Evolutionary conservation across 2,888 invertebrate genomes (phyloP), one percentile per base, ranked within the genome.

Genomic region (Neoaliturus tenellus): DNA sequence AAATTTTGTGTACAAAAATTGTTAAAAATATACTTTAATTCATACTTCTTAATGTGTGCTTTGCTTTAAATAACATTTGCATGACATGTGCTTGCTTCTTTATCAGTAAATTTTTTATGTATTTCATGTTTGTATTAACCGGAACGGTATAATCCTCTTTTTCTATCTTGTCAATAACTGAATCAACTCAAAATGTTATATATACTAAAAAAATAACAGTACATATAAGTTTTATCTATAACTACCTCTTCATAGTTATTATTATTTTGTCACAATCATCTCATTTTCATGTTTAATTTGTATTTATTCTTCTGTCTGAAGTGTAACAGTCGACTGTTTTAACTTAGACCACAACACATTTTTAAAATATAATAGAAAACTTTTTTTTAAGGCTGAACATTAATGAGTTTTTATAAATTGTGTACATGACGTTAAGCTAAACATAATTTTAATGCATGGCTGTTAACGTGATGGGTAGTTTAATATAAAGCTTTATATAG

Each of bases 141-240:
- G 78, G 78, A 78, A 78, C 78, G 78, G 78, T 78, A 55, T 78
- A 51, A 51, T 55, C 78, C 55, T 78, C 20, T 62, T 28, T n/a
- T n/a, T n/a, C n/a, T n/a, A n/a, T n/a, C n/a, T n/a, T n/a, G n/a
- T n/a, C n/a, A n/a, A n/a, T n/a, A n/a, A n/a, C n/a, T n/a, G n/a
- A n/a, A n/a, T n/a, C n/a, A n/a, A n/a, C n/a, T n/a, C n/a, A n/a
- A n/a, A n/a, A n/a, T n/a, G n/a, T n/a, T n/a, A n/a, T n/a, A n/a
- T n/a, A n/a, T n/a, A n/a, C n/a, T n/a, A n/a, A n/a, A n/a, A n/a
- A n/a, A n/a, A n/a, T n/a, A n/a, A n/a, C n/a, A n/a, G n/a, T 55
- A 23, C 8, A 55, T 23, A 55, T 20, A 23, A 55, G 2, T 55
- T 23, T 23, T 6, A 44, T 48, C 20, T 75, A 8, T 78, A 23